Percentiles rank a stretch among this genome's conserved stretches.
Evolutionary conservation across 2,113 vertebrate species (phyloP).

Genomic region (Lutjanus erythropterus): DNA sequence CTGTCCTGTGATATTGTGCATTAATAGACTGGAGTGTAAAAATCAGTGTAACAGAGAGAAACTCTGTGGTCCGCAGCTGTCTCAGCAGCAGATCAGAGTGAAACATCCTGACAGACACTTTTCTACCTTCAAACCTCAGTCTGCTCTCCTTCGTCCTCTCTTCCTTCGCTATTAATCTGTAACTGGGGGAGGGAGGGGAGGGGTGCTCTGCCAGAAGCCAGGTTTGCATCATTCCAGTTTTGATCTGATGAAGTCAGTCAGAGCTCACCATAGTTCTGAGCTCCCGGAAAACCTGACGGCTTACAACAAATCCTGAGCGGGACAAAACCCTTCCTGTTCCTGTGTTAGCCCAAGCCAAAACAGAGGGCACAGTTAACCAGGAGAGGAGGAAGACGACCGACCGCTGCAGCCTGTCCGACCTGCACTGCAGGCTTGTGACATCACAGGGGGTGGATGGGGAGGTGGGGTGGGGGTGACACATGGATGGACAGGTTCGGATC

Average conservation of each 20-base stretch:
- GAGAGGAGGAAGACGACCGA: neutral
- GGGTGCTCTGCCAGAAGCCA: conserved; percentile 73
- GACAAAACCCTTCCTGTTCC: conserved; percentile 82
- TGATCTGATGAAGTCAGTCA: conserved; percentile 52
- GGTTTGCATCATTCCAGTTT: conserved; percentile 71
- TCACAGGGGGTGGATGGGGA: conserved; percentile 19
- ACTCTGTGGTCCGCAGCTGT: conserved; percentile 51
- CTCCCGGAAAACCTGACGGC: conserved; percentile 83
- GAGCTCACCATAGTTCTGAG: conserved; percentile 87
- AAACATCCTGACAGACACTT: conserved; percentile 54
- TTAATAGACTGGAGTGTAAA: neutral
- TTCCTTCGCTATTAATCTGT: conserved; percentile 29
- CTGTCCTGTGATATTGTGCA: too few relatives aligned
- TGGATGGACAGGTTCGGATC: too few relatives aligned
- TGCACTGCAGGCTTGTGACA: conserved; percentile 11
- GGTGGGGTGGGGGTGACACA: too few relatives aligned
- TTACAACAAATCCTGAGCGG: conserved; percentile 84
- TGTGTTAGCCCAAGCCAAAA: conserved; percentile 85
- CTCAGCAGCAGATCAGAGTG: conserved; percentile 67
- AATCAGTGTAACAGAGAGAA: conserved; percentile 3
- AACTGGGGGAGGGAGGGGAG: neutral
- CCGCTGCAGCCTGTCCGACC: conserved; percentile 20
- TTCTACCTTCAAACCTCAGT: conserved; percentile 38
- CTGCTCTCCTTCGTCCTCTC: conserved; percentile 28
- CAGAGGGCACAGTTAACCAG: conserved; percentile 75